These are phyloP conservation scores for Climacteris rufus DNA, from an alignment of 2,113 vertebrate species.

Conservation along the genomic window DNA sequence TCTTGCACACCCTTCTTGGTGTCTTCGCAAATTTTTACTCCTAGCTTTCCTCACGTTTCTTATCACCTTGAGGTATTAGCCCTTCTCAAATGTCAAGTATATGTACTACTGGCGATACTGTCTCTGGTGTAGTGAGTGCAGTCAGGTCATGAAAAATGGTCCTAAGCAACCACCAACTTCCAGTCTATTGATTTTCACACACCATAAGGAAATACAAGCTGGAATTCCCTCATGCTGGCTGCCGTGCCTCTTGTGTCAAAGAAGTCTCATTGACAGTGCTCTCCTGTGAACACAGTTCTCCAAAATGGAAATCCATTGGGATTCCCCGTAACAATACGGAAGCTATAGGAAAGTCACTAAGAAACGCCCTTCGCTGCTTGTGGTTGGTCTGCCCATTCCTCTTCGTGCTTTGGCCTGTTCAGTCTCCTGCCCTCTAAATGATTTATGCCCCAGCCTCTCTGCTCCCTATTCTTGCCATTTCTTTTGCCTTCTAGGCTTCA, in stretches of 20 bases:
- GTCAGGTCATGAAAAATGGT: not conserved
- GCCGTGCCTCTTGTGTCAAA: not conserved
- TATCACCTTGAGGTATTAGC: not conserved
- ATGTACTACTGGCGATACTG: accelerated
- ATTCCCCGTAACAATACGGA: not conserved
- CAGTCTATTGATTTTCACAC: not conserved
- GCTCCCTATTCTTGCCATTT: not conserved
- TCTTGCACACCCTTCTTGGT: not conserved
- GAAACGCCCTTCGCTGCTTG: not conserved
- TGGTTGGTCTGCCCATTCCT: not conserved
- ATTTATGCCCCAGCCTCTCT: not conserved
- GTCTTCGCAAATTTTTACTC: slow-evolving; percentile 8
- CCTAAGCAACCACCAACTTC: not conserved
- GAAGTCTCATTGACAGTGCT: not conserved
- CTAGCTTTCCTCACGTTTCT: not conserved
- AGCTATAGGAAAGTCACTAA: not conserved
- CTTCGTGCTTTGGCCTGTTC: not conserved
- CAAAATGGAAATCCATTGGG: not conserved
- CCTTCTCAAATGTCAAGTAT: not conserved
- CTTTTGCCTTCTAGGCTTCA: not conserved
- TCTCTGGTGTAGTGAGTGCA: not conserved
- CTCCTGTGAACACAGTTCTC: not conserved
- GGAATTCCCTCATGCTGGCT: not conserved
- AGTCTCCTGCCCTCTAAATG: not conserved
- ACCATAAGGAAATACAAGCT: not conserved